Conservation (phyloP, 2,888 invertebrate genomes). For the Cephus sareptanus region DNA sequence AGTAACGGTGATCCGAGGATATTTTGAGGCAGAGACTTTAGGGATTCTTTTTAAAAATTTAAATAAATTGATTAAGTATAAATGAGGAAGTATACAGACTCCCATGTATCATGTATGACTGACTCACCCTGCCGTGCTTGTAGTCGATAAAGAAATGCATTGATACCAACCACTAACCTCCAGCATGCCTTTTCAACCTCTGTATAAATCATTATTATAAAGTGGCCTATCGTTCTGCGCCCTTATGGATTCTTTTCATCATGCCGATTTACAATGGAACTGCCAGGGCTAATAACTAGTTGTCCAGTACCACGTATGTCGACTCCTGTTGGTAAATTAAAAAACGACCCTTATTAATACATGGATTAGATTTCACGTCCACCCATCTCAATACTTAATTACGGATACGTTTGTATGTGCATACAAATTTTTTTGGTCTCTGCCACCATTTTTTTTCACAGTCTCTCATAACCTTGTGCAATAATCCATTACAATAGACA, state of each 20-base stretch:
- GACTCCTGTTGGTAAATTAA: background rate
- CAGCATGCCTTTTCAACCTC: background rate
- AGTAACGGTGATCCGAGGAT: background rate
- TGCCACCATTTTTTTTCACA: background rate
- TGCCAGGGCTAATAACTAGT: background rate
- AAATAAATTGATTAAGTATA: background rate
- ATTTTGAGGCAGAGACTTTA: background rate
- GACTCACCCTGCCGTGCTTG: constrained; percentile 24
- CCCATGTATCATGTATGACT: background rate
- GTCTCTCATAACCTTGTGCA: background rate
- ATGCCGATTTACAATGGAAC: background rate
- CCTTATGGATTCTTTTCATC: background rate
- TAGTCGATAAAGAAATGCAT: constrained; percentile 37
- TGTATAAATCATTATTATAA: background rate
- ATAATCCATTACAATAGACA: background rate
- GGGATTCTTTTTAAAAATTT: background rate
- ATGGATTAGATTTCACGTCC: background rate
- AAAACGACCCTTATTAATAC: background rate
- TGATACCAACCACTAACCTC: background rate
- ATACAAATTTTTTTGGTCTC: background rate
- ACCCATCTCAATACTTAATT: background rate
- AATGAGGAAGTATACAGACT: background rate
- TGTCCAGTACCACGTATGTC: background rate
- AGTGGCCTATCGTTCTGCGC: background rate
- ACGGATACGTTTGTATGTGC: background rate